These are phyloP conservation scores for Zaprionus nigranus DNA, from an alignment of 1,140 invertebrate species.

Conservation along the genomic window DNA sequence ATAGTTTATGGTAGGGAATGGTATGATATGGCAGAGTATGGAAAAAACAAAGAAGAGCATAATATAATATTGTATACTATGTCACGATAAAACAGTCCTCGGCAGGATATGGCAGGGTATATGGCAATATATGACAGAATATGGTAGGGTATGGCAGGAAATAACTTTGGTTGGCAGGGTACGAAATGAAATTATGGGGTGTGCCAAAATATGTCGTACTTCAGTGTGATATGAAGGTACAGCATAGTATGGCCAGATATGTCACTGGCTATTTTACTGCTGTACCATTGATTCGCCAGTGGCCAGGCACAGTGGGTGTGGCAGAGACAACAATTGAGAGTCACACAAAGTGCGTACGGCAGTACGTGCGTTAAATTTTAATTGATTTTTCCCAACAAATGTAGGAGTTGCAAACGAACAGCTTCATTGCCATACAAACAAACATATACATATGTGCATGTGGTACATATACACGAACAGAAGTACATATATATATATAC, in stretches of 20 bases:
- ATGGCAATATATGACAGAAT: not conserved
- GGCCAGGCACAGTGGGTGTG: slow-evolving; percentile 17
- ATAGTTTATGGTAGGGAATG: not conserved
- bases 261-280: not conserved
- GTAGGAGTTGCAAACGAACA: slow-evolving; percentile 42
- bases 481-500: slow-evolving; percentile 16
- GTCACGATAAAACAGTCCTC: too few relatives aligned
- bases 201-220: not conserved
- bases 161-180: not conserved
- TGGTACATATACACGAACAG: slow-evolving; percentile 4
- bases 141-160: not conserved
- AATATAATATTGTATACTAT: too few relatives aligned
- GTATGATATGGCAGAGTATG: not conserved
- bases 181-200: not conserved
- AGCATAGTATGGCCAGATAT: not conserved
- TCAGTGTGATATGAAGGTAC: not conserved
- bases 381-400: slow-evolving; percentile 77
- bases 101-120: not conserved
- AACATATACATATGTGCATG: slow-evolving; percentile 1
- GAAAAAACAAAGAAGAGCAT: too few relatives aligned
- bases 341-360: slow-evolving; percentile 38
- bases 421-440: slow-evolving; percentile 2
- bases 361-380: slow-evolving; percentile 77
- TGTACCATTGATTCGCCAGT: not conserved
- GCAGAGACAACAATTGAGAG: slow-evolving; percentile 14